Evolutionary conservation across 2,888 invertebrate species (phyloP), one percentile per base, ranked within the genome.

Genomic region (Achlya flavicornis): DNA sequence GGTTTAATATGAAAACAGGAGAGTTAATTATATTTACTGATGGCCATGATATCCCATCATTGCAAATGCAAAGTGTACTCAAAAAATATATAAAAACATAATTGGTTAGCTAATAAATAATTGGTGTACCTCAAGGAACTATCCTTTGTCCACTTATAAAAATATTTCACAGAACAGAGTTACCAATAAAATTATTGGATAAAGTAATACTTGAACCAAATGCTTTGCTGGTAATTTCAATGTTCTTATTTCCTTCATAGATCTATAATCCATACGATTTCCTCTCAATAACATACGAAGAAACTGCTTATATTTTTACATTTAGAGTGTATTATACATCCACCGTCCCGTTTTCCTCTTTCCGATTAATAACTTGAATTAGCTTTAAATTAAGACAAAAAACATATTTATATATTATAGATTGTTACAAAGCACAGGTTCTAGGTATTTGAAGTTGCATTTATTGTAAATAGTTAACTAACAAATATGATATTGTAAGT

Each of bases 381-480:
- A 92, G 92, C 90, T 92, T 92, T 92, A 92, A 92, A 83, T 74
- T 85, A 83, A 85, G 81, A 84, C 85, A 80, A 84, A 84, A 87
- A 87, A 89, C 87, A 89, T 92, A 91, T 91, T 90, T 92, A 92
- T 90, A 92, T n/a, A n/a, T n/a, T n/a, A n/a, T 93, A 93, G 91
- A 92, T 91, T 92, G 93, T 93, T 93, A 92, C 86, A 81, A 91
- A 91, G 93, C 93, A 93, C 93, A 92, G 92, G 93, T 91, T 90
- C 86, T 92, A 93, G 92, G 90, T 90, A 89, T 87, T 85, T 86
- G 86, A 88, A 84, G 88, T 91, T 92, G 92, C 92, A 92, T 93
- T 90, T 92, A 92, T 89, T 93, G 93, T 93, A 93, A 88, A 93
- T 93, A 93, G 89, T 89, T 90, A 92, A 82, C 74, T 77, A 81